phyloP scores from a whole-genome alignment of 2,797 vertebrate genomes.

The Paguma larvata region DNA sequence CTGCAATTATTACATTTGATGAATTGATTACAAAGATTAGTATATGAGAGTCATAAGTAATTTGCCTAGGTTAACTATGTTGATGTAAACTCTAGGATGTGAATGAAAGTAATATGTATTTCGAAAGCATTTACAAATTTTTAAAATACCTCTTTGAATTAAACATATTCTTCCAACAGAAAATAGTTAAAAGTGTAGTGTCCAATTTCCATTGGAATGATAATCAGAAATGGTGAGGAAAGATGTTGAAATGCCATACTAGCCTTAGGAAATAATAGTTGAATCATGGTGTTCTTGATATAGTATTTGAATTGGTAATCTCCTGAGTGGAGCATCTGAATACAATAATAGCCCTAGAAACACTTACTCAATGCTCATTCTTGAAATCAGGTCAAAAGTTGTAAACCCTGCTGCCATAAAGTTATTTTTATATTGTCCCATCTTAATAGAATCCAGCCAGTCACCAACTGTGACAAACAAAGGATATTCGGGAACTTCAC shows the following conservation, averaged over 20 bases:
- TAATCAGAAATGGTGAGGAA: neutral
- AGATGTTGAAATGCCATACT: neutral
- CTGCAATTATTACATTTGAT: slow-evolving; percentile 27
- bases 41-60: slow-evolving; percentile 18
- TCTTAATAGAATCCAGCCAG: slow-evolving; percentile 99
- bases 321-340: neutral
- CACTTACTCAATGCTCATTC: slow-evolving; percentile 93
- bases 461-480: slow-evolving; percentile 98
- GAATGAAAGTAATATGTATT: slow-evolving; percentile 16
- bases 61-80: neutral
- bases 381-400: slow-evolving; percentile 95
- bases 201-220: slow-evolving; percentile 1
- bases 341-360: neutral
- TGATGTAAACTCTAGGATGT: slow-evolving; percentile 9
- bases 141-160: slow-evolving; percentile 35
- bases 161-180: slow-evolving; percentile 37
- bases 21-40: neutral
- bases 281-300: neutral
- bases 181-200: slow-evolving; percentile 7
- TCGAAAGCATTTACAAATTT: slow-evolving; percentile 47
- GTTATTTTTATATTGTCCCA: slow-evolving; percentile 99
- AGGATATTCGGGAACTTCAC: slow-evolving; percentile 91
- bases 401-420: slow-evolving; percentile 98
- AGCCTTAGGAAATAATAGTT: neutral
- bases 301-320: neutral